phyloP scores from a whole-genome alignment of 2,113 vertebrate species.

The Machaerirhynchus nigripectus region DNA sequence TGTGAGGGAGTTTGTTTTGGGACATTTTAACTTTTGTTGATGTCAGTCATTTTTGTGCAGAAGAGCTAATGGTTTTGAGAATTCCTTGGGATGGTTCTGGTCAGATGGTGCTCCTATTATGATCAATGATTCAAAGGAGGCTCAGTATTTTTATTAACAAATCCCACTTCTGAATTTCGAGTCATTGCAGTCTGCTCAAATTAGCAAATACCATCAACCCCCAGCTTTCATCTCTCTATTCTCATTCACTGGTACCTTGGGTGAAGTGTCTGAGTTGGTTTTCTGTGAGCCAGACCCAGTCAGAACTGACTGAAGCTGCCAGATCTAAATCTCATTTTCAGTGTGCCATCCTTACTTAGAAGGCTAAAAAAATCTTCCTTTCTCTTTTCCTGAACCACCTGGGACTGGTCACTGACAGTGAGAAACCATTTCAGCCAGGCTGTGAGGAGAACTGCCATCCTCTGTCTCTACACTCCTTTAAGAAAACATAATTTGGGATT shows the following conservation, averaged over 20 bases:
- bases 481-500: not conserved
- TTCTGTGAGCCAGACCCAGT: not conserved
- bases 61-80: not conserved
- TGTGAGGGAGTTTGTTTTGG: not conserved
- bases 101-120: not conserved
- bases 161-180: not conserved
- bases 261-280: not conserved
- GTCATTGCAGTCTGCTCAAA: not conserved
- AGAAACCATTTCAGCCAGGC: not conserved
- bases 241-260: not conserved
- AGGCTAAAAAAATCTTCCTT: not conserved
- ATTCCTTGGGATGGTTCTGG: not conserved
- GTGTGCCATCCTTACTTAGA: not conserved
- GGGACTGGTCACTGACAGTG: not conserved
- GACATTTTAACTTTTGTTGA: not conserved
- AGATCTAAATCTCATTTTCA: not conserved
- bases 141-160: not conserved
- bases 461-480: not conserved
- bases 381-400: not conserved
- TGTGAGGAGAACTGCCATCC: not conserved
- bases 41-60: not conserved
- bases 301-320: not conserved
- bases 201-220: not conserved
- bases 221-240: not conserved
- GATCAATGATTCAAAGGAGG: not conserved